Evolutionary conservation across 2,888 invertebrate species (phyloP), one percentile per base, ranked within the genome.

Genomic region (Polia nebulosa): DNA sequence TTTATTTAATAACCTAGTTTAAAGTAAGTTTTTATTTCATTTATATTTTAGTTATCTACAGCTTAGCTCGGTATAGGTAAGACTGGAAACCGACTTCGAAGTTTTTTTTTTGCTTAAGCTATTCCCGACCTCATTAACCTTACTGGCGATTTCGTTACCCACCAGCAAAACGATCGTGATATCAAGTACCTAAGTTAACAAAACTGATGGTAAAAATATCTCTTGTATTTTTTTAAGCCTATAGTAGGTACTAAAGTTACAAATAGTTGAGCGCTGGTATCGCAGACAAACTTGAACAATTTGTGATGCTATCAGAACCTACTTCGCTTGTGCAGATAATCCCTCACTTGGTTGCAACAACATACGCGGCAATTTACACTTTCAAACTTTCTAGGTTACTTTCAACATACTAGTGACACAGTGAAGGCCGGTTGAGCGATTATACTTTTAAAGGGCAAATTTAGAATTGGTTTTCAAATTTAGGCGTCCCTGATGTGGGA

Each of bases 261-360:
- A 29, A 44, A 62, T 45, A n/a, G 39, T 39, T 47, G n/a, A 11
- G 25, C 3, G 17, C 20, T 4, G 15, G 6, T 39, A 52, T n/a
- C 25, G 22, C 17, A n/a, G 32, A 0, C 41, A 44, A 15, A 64
- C 13, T 64, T 17, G 6, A 76, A 51, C 52, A 51, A 44, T 51
- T 36, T 22, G 5, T 39, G 41, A 36, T 22, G 11, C 15, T 29
- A 53, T 7, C 34, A 25, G 20, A 36, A 51, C 15, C 29, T 20
- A 15, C 20, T 17, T 22, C 5, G 22, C 22, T 20, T 20, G 25
- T 39, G 56, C 17, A 56, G 11, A 68, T 69, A 44, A 71, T 69
- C 56, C 22, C 25, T 32, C 11, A 56, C 55, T 76, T 44, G 49
- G 13, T 69, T 69, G 49, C 70, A 76, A 44, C 44, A 56, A 70